A percentile compares a stretch with the other conserved stretches of the same genome.
Evolutionary conservation across 2,888 invertebrate species (phyloP).

Genomic region (Acronicta alni): DNA sequence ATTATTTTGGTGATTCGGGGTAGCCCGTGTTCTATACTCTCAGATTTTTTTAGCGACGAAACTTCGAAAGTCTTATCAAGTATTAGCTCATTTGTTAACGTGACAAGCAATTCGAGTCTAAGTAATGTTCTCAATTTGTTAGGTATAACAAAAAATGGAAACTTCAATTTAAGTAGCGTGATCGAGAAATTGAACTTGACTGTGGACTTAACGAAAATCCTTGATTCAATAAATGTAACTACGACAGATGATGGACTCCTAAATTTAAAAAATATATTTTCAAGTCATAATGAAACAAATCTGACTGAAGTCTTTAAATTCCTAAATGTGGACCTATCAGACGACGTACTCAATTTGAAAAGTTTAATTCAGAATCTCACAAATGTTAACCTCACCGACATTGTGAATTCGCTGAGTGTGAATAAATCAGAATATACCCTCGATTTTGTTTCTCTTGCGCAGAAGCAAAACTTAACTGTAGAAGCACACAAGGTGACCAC

Average conservation of each 20-base stretch:
- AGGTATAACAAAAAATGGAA: background rate
- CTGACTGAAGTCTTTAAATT: background rate
- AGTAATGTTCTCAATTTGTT: background rate
- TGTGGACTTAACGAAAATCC: background rate
- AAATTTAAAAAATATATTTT: background rate
- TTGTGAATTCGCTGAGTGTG: background rate
- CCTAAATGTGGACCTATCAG: background rate
- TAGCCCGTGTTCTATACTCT: background rate
- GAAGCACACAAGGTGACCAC: conserved; percentile 33
- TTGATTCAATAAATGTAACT: conserved; percentile 1
- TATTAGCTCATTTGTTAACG: background rate
- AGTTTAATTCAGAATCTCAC: conserved; percentile 3
- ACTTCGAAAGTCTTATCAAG: background rate
- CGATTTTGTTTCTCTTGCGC: conserved; percentile 20
- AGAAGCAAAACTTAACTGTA: conserved; percentile 18
- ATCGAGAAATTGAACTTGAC: background rate
- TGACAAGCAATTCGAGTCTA: background rate
- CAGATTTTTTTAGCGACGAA: too few relatives aligned
- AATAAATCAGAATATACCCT: conserved; percentile 13
- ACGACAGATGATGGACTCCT: background rate
- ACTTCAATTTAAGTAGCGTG: background rate
- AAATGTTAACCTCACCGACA: background rate
- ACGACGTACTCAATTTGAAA: conserved; percentile 6
- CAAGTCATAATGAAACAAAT: background rate
- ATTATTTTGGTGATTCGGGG: conserved; percentile 9